These are phyloP conservation scores for Acanthosoma haemorrhoidale DNA, from an alignment of 2,888 invertebrate species.

Conservation along the genomic window DNA sequence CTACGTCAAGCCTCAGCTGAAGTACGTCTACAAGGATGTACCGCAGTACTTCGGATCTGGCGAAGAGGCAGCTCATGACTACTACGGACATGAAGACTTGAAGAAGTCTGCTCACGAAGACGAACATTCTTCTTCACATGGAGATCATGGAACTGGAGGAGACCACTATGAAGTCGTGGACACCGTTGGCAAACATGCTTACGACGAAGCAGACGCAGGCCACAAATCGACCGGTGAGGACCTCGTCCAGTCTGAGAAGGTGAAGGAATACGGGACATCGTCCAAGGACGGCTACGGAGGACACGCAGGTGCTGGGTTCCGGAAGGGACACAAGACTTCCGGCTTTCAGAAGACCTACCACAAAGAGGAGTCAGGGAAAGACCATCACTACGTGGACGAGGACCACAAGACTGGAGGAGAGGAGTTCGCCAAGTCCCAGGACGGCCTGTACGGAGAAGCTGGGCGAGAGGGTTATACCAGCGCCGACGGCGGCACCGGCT, in stretches of 20 bases:
- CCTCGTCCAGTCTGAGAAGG: not conserved
- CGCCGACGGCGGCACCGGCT: not conserved
- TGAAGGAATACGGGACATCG: not conserved
- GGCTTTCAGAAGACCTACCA: slow-evolving; percentile 29
- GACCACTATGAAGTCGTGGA: not conserved
- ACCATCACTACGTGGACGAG: slow-evolving; percentile 8
- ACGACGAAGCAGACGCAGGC: not conserved
- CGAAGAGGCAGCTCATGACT: not conserved
- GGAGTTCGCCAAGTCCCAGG: not conserved
- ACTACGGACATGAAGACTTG: not conserved
- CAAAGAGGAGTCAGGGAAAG: slow-evolving; percentile 24
- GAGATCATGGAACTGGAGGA: not conserved
- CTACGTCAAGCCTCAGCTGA: not conserved
- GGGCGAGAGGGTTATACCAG: not conserved
- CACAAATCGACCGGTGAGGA: not conserved
- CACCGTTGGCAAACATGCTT: not conserved
- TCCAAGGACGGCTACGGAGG: not conserved
- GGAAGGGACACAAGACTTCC: slow-evolving; percentile 21
- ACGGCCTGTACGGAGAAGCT: not conserved
- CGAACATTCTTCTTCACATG: not conserved
- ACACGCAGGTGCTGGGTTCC: not conserved
- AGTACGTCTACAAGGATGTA: not conserved
- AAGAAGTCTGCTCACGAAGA: not conserved
- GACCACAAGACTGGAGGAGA: slow-evolving; percentile 11
- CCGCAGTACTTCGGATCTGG: not conserved